Evolutionary conservation across 2,888 invertebrate species (phyloP), one percentile per base, ranked within the genome.

Genomic region (Tetheella fluctuosa): DNA sequence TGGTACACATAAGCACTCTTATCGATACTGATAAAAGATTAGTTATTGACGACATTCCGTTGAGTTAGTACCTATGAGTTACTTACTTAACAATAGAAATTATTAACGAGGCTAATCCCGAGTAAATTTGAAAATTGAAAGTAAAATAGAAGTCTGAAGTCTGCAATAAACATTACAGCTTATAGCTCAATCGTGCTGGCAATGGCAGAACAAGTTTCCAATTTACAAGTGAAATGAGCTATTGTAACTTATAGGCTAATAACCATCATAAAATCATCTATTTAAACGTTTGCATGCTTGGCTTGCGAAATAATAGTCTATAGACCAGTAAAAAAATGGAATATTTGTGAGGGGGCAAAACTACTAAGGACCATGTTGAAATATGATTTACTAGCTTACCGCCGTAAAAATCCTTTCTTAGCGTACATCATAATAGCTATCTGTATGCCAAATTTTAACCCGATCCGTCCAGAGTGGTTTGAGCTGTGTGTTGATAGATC

Each of bases 111-210:
- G 57, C 52, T 67, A 67, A 69, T 64, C 61, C 62, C 59, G 54
- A 63, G 52, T 59, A 64, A 66, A 65, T 71, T 59, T 64, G 64
- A 62, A 68, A 68, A 69, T 70, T 69, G 68, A 71, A 72, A 73
- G 71, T 68, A 64, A 70, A 71, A 70, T 64, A 64, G 57, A 59
- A 37, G 57, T 54, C 67, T 56, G 52, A 57, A 64, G 57, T 23
- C 60, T 39, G 56, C 57, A 56, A 64, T 66, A 70, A 64, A 70
- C 34, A 55, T 37, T 55, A 17, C 23, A 34, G 54, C 65, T 69
- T 67, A 67, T 64, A 68, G 69, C 61, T 65, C 65, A 66, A 74
- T 74, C 73, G 71, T 75, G 72, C 58, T 59, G 58, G 54, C 72
- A 73, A 73, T 63, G 64, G 65, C 67, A 58, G 59, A 60, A 34